A percentile compares a stretch with the other conserved stretches of the same genome.
Evolutionary conservation across 2,113 vertebrate species (phyloP).

Genomic region (Xenopus borealis): DNA sequence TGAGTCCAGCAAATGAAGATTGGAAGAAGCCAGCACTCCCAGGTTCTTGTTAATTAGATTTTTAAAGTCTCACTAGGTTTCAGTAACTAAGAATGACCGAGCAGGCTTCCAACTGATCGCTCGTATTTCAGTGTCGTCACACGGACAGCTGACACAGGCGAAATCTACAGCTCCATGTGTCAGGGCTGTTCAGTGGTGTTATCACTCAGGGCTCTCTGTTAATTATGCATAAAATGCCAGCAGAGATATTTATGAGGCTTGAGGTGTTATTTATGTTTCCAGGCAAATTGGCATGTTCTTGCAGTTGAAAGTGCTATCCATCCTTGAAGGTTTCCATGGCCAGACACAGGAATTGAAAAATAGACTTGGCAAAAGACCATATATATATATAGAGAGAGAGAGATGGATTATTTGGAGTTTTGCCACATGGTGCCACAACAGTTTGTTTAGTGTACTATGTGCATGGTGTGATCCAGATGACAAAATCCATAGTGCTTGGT

Average conservation of each 20-base stretch:
- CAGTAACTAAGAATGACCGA: slow-evolving; percentile 51
- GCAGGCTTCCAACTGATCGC: slow-evolving; percentile 48
- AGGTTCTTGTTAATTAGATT: slow-evolving; percentile 54
- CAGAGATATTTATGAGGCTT: slow-evolving; percentile 55
- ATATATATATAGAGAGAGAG: too few species aligned
- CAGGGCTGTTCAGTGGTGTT: slow-evolving; percentile 56
- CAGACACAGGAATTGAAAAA: slow-evolving; percentile 17
- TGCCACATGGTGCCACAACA: too few species aligned
- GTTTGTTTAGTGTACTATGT: too few species aligned
- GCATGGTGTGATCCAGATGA: too few species aligned
- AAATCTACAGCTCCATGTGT: slow-evolving; percentile 48
- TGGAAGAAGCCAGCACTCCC: slow-evolving; percentile 45
- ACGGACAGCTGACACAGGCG: slow-evolving; percentile 47
- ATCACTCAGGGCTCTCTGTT: slow-evolving; percentile 52
- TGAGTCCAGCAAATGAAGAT: not conserved
- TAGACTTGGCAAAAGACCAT: too few species aligned
- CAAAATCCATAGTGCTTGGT: too few species aligned
- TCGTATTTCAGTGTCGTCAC: slow-evolving; percentile 50
- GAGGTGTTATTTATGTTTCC: slow-evolving; percentile 53
- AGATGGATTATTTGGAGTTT: too few species aligned
- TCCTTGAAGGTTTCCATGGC: slow-evolving; percentile 8
- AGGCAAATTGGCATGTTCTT: slow-evolving; percentile 7
- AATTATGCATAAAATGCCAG: slow-evolving; percentile 63
- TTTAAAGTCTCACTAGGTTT: slow-evolving; percentile 54
- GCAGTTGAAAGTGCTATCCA: slow-evolving; percentile 28